Conservation (phyloP, 2,888 invertebrate species). For the Caenorhabditis japonica region DNA sequence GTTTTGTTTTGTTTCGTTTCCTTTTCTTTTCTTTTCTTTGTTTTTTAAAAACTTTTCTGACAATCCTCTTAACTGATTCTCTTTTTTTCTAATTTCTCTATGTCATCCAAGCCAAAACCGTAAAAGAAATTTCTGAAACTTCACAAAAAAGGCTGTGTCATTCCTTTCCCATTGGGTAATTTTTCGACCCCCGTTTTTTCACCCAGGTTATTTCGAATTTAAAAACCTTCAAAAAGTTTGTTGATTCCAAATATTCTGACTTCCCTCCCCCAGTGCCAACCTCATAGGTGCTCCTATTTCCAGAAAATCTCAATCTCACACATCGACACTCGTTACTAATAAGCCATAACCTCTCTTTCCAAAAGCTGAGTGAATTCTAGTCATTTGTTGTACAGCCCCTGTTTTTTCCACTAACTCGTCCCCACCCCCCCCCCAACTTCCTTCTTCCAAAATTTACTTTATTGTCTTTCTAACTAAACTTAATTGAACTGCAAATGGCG, state of each 20-base stretch:
- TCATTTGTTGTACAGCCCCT: constrained; percentile 49
- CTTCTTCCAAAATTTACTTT: neutral
- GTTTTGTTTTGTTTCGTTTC: constrained; percentile 12
- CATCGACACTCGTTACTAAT: constrained; percentile 34
- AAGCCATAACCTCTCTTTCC: constrained; percentile 4
- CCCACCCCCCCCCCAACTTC: constrained; percentile 1
- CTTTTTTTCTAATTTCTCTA: too few species aligned
- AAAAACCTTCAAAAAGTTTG: too few species aligned
- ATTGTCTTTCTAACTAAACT: neutral
- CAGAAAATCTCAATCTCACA: constrained; percentile 42
- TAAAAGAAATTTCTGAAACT: neutral
- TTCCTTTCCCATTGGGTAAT: constrained; percentile 23
- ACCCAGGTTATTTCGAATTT: too few species aligned
- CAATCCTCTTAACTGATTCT: too few species aligned
- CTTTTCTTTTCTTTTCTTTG: constrained; percentile 10
- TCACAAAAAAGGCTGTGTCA: constrained; percentile 19
- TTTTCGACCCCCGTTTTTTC: constrained; percentile 31
- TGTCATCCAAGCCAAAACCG: too few species aligned
- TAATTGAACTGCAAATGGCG: constrained; percentile 14
- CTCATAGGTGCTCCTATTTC: constrained; percentile 33
- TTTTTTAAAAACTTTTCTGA: neutral
- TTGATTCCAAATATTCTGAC: neutral
- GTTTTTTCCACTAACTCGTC: too few species aligned
- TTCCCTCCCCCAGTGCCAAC: constrained; percentile 34
- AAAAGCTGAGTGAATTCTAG: constrained; percentile 44